Base-by-base conservation (phyloP, 1,140 invertebrate species). In the Hirudo medicinalis region DNA sequence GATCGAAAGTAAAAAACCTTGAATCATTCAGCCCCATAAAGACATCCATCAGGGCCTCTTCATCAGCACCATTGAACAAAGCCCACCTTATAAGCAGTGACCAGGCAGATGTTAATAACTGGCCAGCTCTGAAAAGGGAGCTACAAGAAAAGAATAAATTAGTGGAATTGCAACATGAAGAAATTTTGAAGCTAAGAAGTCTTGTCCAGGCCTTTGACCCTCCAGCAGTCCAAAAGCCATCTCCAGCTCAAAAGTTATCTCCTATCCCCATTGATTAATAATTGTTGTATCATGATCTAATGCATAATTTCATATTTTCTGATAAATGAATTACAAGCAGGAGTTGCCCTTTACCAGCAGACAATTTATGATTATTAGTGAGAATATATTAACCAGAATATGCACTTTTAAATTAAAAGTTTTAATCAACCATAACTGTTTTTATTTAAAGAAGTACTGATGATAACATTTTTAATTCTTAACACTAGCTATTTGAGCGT, bases 1-100 rank as follows among this genome's bases (percentile, higher is more conserved):
- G 86, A 8, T 85, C 84, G 29, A 81, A 86, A 29, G 87, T 87
- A 75, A 82, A 84, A 69, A 86, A 89, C 78, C 85, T 91, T 82
- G 88, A 90, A 77, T 22, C 29, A 11, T 22, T 32, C 57, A 32
- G 11, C 20, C 11, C 22, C 22, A 63, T 63, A n/a, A 63, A 32
- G 29, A 25, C 29, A 32, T 20, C 22, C 11, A 11, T 25, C 0
- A 86, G 85, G 6, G 82, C 89, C 3, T 78, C 89, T 4, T 75
- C 80, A 22, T 79, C 81, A 57, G 77, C 77, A 67, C 78, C 79
- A 73, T 84, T 83, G 19, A 83, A 85, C 71, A 80, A 87, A 22
- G 11, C 22, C 22, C 82, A 83, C 32, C 84, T 86, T 0, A 80
- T 78, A n/a, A 83, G 86, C 57, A 85, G 85, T 0, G 83, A 84